These are phyloP conservation scores for Tachina lurida DNA, from an alignment of 2,888 invertebrate species.

Conservation along the genomic window DNA sequence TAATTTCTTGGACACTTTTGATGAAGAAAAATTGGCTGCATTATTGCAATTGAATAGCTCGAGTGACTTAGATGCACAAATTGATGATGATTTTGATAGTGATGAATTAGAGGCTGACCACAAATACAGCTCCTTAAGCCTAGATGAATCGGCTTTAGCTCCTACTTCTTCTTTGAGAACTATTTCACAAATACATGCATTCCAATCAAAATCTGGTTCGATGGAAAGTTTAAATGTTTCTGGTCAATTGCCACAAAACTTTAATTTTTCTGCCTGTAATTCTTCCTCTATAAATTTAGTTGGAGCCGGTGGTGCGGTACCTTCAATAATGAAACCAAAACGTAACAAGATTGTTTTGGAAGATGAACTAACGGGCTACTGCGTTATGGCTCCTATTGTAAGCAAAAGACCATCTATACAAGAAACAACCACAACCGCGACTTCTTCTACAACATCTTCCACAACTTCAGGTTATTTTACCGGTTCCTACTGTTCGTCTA, in stretches of 20 bases:
- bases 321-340: constrained; percentile 69
- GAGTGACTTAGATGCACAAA: constrained; percentile 73
- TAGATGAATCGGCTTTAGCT: constrained; percentile 61
- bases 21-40: constrained; percentile 74
- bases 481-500: constrained; percentile 76
- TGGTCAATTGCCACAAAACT: constrained; percentile 80
- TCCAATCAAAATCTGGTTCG: constrained; percentile 74
- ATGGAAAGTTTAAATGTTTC: constrained; percentile 80
- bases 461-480: constrained; percentile 80
- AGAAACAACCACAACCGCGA: constrained; percentile 23
- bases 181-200: constrained; percentile 1
- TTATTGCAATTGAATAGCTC: constrained; percentile 72
- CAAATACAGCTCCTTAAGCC: constrained; percentile 75
- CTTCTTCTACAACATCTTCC: constrained; percentile 73
- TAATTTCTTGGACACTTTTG: constrained; percentile 78
- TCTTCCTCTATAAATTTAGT: constrained; percentile 81
- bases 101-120: constrained; percentile 73
- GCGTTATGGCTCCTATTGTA: constrained; percentile 81
- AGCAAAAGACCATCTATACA: constrained; percentile 72
- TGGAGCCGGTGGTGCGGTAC: constrained; percentile 79
- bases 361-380: constrained; percentile 82
- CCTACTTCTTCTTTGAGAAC: constrained; percentile 30
- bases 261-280: constrained; percentile 82
- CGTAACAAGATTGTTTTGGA: constrained; percentile 77
- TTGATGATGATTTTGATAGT: constrained; percentile 71